Evolutionary conservation across 92 coral and sea anemone species (phyloP).

Genomic region (Micromussa lordhowensis): DNA sequence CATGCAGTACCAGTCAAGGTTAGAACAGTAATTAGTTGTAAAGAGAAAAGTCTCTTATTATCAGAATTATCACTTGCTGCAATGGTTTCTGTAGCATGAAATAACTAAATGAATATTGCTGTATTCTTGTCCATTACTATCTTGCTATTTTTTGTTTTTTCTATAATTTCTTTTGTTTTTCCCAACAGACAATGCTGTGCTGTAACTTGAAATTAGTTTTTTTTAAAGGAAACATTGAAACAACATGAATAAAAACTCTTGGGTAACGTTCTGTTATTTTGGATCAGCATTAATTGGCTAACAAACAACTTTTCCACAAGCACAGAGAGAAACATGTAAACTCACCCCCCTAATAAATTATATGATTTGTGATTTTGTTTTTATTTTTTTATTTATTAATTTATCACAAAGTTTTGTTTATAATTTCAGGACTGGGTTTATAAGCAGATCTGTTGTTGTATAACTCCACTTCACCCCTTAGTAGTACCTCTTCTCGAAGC

Average conservation of each 20-base stretch:
- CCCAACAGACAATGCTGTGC: no score
- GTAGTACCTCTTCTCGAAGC: conserved; percentile 87
- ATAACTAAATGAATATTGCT: background rate
- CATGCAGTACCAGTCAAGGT: conserved; percentile 97
- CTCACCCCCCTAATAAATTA: background rate
- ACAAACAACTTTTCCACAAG: background rate
- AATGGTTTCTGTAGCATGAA: background rate
- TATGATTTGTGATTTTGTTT: background rate
- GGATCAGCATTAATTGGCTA: background rate
- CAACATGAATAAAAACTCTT: no score
- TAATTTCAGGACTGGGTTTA: conserved; percentile 89
- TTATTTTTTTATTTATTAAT: no score
- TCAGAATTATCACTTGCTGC: background rate
- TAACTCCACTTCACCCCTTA: conserved; percentile 89
- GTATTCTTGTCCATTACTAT: background rate
- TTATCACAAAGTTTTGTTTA: no score
- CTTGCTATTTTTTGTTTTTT: no score
- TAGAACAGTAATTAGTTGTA: background rate
- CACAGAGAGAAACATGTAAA: background rate
- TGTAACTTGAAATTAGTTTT: no score
- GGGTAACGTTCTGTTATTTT: background rate
- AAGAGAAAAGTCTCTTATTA: background rate
- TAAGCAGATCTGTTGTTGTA: conserved; percentile 81
- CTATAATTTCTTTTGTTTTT: no score
- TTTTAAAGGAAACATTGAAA: no score